phyloP scores from a whole-genome alignment of 1,140 invertebrate genomes.

The Calliopsis andreniformis region DNA sequence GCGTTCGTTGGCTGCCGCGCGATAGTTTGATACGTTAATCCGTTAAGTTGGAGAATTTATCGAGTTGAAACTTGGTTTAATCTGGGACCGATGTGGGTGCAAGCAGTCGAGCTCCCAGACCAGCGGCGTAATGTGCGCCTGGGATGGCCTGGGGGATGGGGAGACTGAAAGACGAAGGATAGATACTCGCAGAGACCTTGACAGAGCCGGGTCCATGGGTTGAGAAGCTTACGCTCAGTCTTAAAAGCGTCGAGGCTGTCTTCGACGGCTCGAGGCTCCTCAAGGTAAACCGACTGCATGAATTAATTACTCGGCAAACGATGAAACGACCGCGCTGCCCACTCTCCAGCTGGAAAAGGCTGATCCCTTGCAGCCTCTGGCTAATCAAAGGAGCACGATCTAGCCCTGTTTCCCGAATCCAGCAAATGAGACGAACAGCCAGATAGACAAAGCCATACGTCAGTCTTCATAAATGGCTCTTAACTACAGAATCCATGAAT shows the following conservation, averaged over 20 bases:
- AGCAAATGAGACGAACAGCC: slow-evolving; percentile 19
- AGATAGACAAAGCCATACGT: not conserved
- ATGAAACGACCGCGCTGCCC: slow-evolving; percentile 40
- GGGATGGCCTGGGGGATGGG: slow-evolving; percentile 24
- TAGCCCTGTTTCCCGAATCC: slow-evolving; percentile 17
- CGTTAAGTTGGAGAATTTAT: slow-evolving; percentile 68
- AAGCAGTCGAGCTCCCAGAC: slow-evolving; percentile 41
- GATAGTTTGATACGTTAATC: slow-evolving; percentile 69
- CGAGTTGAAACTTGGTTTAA: slow-evolving; percentile 67
- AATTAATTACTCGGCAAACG: slow-evolving; percentile 71
- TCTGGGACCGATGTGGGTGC: slow-evolving; percentile 59
- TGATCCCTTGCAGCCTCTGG: not conserved
- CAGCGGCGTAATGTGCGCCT: slow-evolving; percentile 48
- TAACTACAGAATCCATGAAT: slow-evolving; percentile 26
- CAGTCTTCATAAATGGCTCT: not conserved
- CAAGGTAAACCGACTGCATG: slow-evolving; percentile 65
- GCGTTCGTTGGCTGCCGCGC: slow-evolving; percentile 12
- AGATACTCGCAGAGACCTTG: not conserved
- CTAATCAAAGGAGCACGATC: not conserved
- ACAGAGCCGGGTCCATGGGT: too few relatives aligned
- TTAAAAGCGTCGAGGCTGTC: slow-evolving; percentile 55
- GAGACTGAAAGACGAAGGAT: slow-evolving; percentile 3
- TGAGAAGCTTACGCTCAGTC: too few relatives aligned
- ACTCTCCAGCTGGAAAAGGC: slow-evolving; percentile 48
- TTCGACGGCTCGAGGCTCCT: slow-evolving; percentile 42